Evolutionary conservation across 1,140 invertebrate species (phyloP).

Genomic region (Ceratina australensis): DNA sequence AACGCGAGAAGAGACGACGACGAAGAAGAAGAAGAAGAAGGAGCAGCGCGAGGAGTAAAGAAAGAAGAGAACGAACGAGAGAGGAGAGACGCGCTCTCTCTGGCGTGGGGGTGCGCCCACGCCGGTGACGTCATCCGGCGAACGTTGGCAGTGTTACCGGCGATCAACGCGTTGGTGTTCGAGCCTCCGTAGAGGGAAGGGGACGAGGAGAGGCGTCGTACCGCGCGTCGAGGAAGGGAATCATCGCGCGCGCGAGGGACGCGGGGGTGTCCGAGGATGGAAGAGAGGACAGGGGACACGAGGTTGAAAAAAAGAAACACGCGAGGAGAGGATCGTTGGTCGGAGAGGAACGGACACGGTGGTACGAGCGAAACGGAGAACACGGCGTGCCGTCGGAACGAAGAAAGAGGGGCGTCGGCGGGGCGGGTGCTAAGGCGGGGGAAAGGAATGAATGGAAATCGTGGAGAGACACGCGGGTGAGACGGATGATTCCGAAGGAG

Average conservation of each 20-base stretch:
- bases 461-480: constrained; percentile 67
- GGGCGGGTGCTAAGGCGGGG: constrained; percentile 36
- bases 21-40: constrained; percentile 19
- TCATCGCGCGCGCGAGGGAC: constrained; percentile 25
- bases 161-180: constrained; percentile 65
- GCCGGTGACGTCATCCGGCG: constrained; percentile 74
- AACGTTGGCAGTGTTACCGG: constrained; percentile 72
- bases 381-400: constrained; percentile 6
- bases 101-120: constrained; percentile 75
- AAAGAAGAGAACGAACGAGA: constrained; percentile 1
- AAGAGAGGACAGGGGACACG: constrained; percentile 23
- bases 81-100: constrained; percentile 35
- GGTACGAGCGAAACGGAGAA: background rate
- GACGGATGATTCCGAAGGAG: constrained; percentile 63
- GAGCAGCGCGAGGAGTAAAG: background rate
- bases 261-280: constrained; percentile 2
- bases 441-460: constrained; percentile 76
- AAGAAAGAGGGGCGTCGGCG: constrained; percentile 33
- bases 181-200: constrained; percentile 36
- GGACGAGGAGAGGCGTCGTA: constrained; percentile 17
- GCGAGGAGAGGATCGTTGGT: constrained; percentile 10
- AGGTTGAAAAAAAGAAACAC: background rate
- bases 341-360: background rate
- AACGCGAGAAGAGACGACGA: constrained; percentile 38
- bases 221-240: constrained; percentile 54